Percentiles rank a stretch among this genome's conserved stretches.
Evolutionary conservation across 2,113 vertebrate species (phyloP).

Genomic region (Symphodus melops): DNA sequence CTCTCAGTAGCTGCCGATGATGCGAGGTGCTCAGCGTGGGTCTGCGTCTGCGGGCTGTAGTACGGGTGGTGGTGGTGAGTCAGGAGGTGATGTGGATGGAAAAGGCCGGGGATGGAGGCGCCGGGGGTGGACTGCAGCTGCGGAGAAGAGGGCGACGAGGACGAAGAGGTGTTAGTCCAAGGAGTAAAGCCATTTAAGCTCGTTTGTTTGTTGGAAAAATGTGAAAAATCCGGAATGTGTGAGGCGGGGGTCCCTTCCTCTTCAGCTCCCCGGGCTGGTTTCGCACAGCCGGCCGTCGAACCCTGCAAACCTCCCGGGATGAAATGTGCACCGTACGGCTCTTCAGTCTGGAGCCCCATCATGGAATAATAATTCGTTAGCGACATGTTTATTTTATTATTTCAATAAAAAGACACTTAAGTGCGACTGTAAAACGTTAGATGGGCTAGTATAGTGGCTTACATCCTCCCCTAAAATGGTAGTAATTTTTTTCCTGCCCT

Average conservation of each 20-base stretch:
- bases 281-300: slow-evolving; percentile 68
- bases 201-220: slow-evolving; percentile 74
- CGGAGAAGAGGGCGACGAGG: slow-evolving; percentile 59
- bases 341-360: slow-evolving; percentile 78
- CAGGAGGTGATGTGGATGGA: slow-evolving; percentile 72
- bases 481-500: slow-evolving; percentile 75
- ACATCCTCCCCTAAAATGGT: slow-evolving; percentile 81
- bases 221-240: slow-evolving; percentile 76
- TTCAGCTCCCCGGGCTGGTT: slow-evolving; percentile 64
- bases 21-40: slow-evolving; percentile 68
- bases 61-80: slow-evolving; percentile 73
- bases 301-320: slow-evolving; percentile 77
- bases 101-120: slow-evolving; percentile 67
- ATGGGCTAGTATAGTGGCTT: slow-evolving; percentile 76
- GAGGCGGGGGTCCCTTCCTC: slow-evolving; percentile 65
- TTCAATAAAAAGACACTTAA: slow-evolving; percentile 82
- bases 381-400: slow-evolving; percentile 84
- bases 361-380: slow-evolving; percentile 84
- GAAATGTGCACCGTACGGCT: slow-evolving; percentile 78
- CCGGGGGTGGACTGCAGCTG: slow-evolving; percentile 66
- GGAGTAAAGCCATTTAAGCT: slow-evolving; percentile 71
- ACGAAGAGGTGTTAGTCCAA: slow-evolving; percentile 64
- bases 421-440: slow-evolving; percentile 80
- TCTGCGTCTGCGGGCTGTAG: slow-evolving; percentile 67
- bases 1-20: slow-evolving; percentile 54